These are phyloP conservation scores for Tetranychus cinnabarinus DNA, from an alignment of 1,140 invertebrate species.

Conservation along the genomic window DNA sequence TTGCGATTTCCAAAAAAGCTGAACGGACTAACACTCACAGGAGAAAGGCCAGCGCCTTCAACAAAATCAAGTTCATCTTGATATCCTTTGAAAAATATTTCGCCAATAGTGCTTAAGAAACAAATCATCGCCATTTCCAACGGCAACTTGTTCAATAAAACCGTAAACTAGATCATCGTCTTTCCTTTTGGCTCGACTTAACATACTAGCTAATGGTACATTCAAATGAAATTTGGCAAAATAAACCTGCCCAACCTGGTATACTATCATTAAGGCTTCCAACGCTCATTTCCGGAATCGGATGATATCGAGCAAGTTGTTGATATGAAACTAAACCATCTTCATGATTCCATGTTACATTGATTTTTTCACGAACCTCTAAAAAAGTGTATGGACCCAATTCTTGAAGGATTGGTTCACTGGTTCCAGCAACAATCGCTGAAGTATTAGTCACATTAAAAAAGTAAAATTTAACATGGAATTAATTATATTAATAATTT, in stretches of 20 bases:
- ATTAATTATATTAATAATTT: too few relatives aligned
- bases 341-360: constrained; percentile 17
- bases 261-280: constrained; percentile 20
- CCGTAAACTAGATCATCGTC: background rate
- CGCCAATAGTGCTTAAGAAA: constrained; percentile 10
- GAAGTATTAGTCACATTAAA: background rate
- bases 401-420: background rate
- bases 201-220: constrained; percentile 18
- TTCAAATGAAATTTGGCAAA: constrained; percentile 22
- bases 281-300: constrained; percentile 11
- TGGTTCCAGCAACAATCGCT: background rate
- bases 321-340: constrained; percentile 19
- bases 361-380: constrained; percentile 18
- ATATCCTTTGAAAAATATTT: constrained; percentile 16
- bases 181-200: background rate
- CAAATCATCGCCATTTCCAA: background rate
- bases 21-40: constrained; percentile 8
- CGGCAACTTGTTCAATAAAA: background rate
- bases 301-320: constrained; percentile 15
- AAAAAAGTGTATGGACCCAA: constrained; percentile 9
- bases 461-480: background rate
- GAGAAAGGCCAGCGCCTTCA: constrained; percentile 12
- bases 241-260: too few relatives aligned
- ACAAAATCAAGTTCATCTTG: constrained; percentile 10
- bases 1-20: constrained; percentile 14